Conservation (phyloP, 2,888 invertebrate species). For the Neoscelio sp. region DNA sequence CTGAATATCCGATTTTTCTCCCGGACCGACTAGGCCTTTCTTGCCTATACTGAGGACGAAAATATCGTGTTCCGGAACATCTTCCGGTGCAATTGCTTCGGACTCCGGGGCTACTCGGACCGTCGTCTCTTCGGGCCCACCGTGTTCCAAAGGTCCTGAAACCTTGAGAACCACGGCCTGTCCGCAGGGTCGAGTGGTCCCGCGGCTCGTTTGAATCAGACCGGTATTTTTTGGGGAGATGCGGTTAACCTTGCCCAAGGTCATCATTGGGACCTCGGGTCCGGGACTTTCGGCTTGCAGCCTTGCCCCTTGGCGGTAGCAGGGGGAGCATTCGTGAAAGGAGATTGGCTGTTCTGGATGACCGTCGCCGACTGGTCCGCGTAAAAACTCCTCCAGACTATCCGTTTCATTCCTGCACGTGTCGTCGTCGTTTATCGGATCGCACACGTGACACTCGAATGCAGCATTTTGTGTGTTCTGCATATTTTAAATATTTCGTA, state of each 20-base stretch:
- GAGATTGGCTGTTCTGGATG: no score
- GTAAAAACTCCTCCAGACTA: no score
- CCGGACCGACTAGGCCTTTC: conserved; percentile 87
- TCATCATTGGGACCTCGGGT: not conserved
- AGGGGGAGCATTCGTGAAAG: no score
- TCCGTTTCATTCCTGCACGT: no score
- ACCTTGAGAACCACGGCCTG: conserved; percentile 78
- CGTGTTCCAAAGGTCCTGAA: conserved; percentile 75
- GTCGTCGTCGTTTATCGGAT: no score
- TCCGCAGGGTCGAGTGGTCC: conserved; percentile 63
- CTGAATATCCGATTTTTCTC: conserved; percentile 88
- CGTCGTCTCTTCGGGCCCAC: conserved; percentile 42
- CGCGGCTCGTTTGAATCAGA: conserved; percentile 75
- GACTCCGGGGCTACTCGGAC: conserved; percentile 75
- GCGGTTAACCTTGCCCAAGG: no score
- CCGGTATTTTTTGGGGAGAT: conserved; percentile 8
- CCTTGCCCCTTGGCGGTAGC: no score
- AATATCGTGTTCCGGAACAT: conserved; percentile 87
- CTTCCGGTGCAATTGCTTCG: conserved; percentile 56
- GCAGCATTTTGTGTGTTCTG: no score
- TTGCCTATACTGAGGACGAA: conserved; percentile 90
- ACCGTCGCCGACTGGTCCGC: no score
- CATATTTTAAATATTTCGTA: no score
- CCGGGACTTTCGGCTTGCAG: no score
- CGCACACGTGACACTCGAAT: no score